A percentile compares a stretch with the other conserved stretches of the same genome.
These are phyloP conservation scores for Plutella xylostella DNA, from an alignment of 2,888 invertebrate species.

Conservation along the genomic window DNA sequence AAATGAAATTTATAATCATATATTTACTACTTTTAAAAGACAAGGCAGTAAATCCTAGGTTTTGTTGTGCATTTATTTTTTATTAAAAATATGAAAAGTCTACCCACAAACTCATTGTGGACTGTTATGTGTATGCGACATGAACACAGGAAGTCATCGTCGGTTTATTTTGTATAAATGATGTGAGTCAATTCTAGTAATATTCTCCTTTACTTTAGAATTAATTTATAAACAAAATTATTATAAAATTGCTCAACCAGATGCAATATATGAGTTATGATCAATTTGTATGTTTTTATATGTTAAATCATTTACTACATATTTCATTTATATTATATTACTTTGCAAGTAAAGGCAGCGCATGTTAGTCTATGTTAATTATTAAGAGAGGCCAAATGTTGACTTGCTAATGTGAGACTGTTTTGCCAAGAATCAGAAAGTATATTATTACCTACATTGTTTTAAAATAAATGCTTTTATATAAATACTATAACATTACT, in stretches of 20 bases:
- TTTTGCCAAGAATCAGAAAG: conserved; percentile 71
- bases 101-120: conserved; percentile 59
- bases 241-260: conserved; percentile 65
- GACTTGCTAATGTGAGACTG: conserved; percentile 71
- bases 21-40: conserved; percentile 40
- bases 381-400: conserved; percentile 70
- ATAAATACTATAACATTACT: conserved; percentile 31
- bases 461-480: conserved; percentile 71
- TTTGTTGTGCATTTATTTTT: conserved; percentile 68
- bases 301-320: conserved; percentile 47
- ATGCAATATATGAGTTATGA: conserved; percentile 59
- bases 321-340: conserved; percentile 38
- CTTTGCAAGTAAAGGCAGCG: conserved; percentile 67
- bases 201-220: conserved; percentile 60
- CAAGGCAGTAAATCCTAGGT: conserved; percentile 64
- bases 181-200: conserved; percentile 68
- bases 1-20: conserved; percentile 1
- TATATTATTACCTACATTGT: conserved; percentile 70
- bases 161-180: conserved; percentile 53
- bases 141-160: conserved; percentile 39
- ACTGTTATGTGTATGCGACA: conserved; percentile 55
- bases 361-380: conserved; percentile 67
- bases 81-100: conserved; percentile 45
- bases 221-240: conserved; percentile 57
- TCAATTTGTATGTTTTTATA: conserved; percentile 55